A percentile compares a stretch with the other conserved stretches of the same genome.
Conservation (phyloP, 2,113 vertebrate genomes). For the Cyprinodon brontotheroides region DNA sequence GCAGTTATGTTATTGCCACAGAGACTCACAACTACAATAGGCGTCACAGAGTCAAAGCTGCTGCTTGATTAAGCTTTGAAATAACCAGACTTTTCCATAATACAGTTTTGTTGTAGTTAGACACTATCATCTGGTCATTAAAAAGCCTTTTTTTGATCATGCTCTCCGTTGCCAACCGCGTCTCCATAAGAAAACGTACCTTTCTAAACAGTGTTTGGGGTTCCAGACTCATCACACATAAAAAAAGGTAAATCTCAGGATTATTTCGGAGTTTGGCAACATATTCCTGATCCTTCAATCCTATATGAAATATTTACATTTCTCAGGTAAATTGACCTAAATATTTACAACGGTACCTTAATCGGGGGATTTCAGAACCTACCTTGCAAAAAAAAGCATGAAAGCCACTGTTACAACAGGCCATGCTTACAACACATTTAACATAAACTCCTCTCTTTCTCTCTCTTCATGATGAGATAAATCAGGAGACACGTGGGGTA, state of each 20-base stretch:
- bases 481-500: not conserved
- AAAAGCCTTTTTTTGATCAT: constrained; percentile 9
- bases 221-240: constrained; percentile 24
- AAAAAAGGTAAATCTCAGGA: constrained; percentile 15
- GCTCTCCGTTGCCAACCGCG: not conserved
- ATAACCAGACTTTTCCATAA: constrained; percentile 18
- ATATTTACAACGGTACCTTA: constrained; percentile 20
- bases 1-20: constrained; percentile 31
- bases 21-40: constrained; percentile 11
- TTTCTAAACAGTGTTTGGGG: not conserved
- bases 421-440: constrained; percentile 41
- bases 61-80: constrained; percentile 25
- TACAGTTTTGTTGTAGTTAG: constrained; percentile 5
- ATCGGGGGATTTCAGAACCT: constrained; percentile 3
- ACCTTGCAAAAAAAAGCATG: not conserved
- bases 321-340: constrained; percentile 5
- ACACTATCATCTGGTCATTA: constrained; percentile 28
- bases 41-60: not conserved
- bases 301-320: constrained; percentile 27
- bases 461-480: constrained; percentile 3
- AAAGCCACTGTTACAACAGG: constrained; percentile 35
- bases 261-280: constrained; percentile 23
- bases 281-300: constrained; percentile 15
- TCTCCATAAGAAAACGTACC: not conserved
- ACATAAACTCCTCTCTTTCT: not conserved